phyloP scores from a whole-genome alignment of 2,888 invertebrate genomes.

The Chironomus tentans region DNA sequence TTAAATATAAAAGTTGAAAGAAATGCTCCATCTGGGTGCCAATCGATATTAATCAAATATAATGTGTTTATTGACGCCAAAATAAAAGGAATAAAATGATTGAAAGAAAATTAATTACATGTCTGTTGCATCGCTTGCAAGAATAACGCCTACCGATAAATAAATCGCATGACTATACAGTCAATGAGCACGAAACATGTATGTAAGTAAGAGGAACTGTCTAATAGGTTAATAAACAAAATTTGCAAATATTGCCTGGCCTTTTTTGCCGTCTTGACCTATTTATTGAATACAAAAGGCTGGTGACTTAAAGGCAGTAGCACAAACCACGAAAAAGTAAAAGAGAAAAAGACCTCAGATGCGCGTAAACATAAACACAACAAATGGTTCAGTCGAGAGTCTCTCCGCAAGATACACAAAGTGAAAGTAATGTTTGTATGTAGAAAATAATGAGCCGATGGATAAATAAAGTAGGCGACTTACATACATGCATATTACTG shows the following conservation, averaged over 20 bases:
- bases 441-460: background rate
- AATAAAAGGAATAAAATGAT: background rate
- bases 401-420: background rate
- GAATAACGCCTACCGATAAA: background rate
- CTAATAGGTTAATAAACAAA: background rate
- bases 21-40: background rate
- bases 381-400: background rate
- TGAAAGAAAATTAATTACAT: conserved; percentile 7
- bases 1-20: background rate
- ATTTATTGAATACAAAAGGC: too few species aligned
- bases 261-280: too few species aligned
- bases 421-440: conserved; percentile 11
- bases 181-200: background rate
- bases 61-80: background rate
- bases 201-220: background rate
- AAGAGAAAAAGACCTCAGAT: background rate
- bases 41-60: too few species aligned
- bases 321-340: background rate
- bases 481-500: background rate
- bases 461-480: conserved; percentile 8
- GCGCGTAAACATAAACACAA: conserved; percentile 2
- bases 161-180: background rate
- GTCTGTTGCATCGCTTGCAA: conserved; percentile 1
- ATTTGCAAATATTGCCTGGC: background rate
- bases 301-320: too few species aligned